Evolutionary conservation across 2,888 invertebrate genomes (phyloP).

Genomic region (Ametastegia equiseti): DNA sequence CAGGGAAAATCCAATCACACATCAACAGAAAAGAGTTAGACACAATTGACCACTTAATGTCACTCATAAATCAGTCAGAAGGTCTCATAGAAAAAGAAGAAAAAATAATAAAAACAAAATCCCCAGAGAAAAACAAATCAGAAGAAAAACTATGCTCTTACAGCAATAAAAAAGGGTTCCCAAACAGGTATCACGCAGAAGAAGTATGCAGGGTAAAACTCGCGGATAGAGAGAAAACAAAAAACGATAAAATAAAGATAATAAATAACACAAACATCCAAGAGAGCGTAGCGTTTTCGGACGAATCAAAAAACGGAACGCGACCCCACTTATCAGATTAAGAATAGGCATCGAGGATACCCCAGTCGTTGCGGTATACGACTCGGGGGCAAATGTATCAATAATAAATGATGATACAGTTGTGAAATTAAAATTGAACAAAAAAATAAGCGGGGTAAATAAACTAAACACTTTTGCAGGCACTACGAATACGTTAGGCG

Average conservation of each 20-base stretch:
- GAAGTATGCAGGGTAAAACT: conserved; percentile 36
- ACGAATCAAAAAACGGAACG: conserved; percentile 27
- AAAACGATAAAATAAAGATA: conserved; percentile 25
- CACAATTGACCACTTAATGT: conserved; percentile 37
- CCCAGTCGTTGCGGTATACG: conserved; percentile 18
- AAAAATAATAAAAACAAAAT: conserved; percentile 15
- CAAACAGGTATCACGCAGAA: conserved; percentile 24
- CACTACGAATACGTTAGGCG: conserved; percentile 14
- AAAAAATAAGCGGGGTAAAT: conserved; percentile 5
- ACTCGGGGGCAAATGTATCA: conserved; percentile 32
- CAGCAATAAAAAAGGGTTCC: conserved; percentile 7
- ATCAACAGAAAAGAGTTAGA: conserved; percentile 37
- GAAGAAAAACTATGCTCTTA: background rate
- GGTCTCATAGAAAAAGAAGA: conserved; percentile 39
- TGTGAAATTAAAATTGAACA: background rate
- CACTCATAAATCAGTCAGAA: conserved; percentile 6
- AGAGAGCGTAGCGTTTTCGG: conserved; percentile 19
- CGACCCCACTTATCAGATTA: conserved; percentile 31
- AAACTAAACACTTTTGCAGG: conserved; percentile 42
- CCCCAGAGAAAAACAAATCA: conserved; percentile 2
- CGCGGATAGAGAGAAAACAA: conserved; percentile 25
- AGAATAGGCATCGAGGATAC: background rate
- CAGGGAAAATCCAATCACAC: conserved; percentile 29
- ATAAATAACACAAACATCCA: conserved; percentile 10
- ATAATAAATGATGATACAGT: conserved; percentile 20